These are phyloP conservation scores for Troglohyphantes excavatus DNA, from an alignment of 2,888 invertebrate genomes.

Conservation along the genomic window DNA sequence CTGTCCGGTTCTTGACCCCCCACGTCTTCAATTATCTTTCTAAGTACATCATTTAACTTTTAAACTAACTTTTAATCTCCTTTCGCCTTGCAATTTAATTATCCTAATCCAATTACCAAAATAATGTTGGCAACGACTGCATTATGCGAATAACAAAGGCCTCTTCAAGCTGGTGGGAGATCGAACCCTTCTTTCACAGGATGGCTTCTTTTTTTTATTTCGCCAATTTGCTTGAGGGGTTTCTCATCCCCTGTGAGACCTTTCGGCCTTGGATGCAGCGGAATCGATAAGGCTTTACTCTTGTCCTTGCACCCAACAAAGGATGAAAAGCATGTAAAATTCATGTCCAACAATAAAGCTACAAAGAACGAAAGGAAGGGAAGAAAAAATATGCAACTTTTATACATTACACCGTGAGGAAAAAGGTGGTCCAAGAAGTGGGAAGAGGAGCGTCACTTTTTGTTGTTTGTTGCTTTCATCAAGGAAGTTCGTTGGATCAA, in stretches of 20 bases:
- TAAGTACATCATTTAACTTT: too few relatives aligned
- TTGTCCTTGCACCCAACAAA: conserved; percentile 19
- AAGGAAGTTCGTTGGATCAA: conserved; percentile 19
- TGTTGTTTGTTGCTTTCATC: background rate
- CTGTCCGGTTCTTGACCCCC: too few relatives aligned
- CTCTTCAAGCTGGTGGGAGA: background rate
- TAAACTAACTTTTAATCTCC: too few relatives aligned
- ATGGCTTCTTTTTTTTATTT: background rate
- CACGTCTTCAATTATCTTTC: too few relatives aligned
- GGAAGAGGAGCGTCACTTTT: background rate
- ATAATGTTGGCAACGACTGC: conserved; percentile 19
- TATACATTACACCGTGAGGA: background rate
- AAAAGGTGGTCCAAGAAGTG: background rate
- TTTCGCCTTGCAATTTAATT: background rate
- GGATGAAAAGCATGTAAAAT: conserved; percentile 51
- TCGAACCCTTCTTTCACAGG: background rate
- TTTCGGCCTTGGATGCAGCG: background rate
- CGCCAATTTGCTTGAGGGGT: conserved; percentile 3
- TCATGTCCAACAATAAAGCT: conserved; percentile 46
- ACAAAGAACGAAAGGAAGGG: background rate
- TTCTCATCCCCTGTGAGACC: conserved; percentile 3
- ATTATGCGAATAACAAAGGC: conserved; percentile 29
- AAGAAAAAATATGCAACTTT: conserved; percentile 19
- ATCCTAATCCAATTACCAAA: conserved; percentile 36
- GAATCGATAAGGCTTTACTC: conserved; percentile 23